Conservation (phyloP, 2,888 invertebrate species). For the Andrena minutula region DNA sequence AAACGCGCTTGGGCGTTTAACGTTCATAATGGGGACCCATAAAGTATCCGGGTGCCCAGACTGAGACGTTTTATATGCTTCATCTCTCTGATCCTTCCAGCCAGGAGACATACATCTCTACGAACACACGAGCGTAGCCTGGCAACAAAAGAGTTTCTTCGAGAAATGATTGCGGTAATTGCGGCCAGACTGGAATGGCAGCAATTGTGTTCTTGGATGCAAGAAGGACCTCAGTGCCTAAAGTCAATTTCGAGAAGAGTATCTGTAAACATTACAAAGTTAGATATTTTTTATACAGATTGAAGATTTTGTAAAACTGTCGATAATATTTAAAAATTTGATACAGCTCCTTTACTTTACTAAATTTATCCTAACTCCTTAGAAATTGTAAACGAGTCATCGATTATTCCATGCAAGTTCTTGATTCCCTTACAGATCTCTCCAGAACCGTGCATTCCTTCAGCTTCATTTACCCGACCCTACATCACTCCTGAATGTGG, state of each 20-base stretch:
- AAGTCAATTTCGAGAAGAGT: background rate
- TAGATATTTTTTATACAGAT: background rate
- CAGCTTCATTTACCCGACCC: too few species aligned
- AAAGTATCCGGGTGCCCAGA: slow-evolving; percentile 55
- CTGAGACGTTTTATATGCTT: slow-evolving; percentile 40
- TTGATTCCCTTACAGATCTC: too few species aligned
- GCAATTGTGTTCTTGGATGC: background rate
- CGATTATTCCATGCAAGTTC: too few species aligned
- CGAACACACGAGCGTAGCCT: background rate
- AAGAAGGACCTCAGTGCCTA: too few species aligned
- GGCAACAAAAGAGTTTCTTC: slow-evolving; percentile 19
- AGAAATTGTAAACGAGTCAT: too few species aligned
- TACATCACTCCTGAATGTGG: too few species aligned
- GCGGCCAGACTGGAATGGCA: slow-evolving; percentile 3
- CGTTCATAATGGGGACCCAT: slow-evolving; percentile 57
- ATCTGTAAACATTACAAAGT: background rate
- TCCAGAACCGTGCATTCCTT: too few species aligned
- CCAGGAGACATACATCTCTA: slow-evolving; percentile 4
- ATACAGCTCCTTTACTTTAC: too few species aligned
- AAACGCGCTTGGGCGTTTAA: slow-evolving; percentile 65
- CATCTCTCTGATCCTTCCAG: slow-evolving; percentile 18
- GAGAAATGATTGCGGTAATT: slow-evolving; percentile 42
- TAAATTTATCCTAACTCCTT: too few species aligned
- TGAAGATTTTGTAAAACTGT: too few species aligned
- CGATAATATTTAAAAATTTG: too few species aligned